Evolutionary conservation across 1,140 invertebrate genomes (phyloP).

Genomic region (Drosophila teissieri): DNA sequence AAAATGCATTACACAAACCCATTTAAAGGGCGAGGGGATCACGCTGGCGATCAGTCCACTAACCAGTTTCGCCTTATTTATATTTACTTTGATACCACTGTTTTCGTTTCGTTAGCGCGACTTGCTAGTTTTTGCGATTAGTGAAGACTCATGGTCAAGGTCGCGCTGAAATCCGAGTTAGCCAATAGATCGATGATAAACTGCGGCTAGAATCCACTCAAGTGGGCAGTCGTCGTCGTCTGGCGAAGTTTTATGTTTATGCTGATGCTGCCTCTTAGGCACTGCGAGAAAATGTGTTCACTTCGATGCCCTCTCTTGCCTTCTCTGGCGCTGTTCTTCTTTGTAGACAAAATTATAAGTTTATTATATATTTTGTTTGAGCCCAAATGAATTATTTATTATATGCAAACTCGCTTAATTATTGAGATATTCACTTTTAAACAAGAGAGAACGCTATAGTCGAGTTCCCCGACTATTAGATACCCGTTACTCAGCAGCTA

Average conservation of each 20-base stretch:
- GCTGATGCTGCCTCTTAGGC: constrained; percentile 2
- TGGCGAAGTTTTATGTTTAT: constrained; percentile 27
- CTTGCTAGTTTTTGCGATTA: constrained; percentile 42
- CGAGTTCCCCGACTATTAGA: no score
- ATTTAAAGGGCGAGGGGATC: constrained; percentile 18
- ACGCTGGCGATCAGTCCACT: constrained; percentile 1
- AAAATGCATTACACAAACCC: constrained; percentile 43
- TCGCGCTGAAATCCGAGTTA: constrained; percentile 25
- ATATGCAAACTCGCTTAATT: no score
- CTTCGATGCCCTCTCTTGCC: no score
- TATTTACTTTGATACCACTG: constrained; percentile 29
- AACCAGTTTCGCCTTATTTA: constrained; percentile 31
- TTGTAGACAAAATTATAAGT: no score
- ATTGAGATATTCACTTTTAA: no score
- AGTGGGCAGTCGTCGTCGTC: not conserved
- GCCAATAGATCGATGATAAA: constrained; percentile 61
- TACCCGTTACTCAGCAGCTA: no score
- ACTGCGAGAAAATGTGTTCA: constrained; percentile 6
- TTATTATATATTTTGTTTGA: no score
- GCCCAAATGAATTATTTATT: no score
- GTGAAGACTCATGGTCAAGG: constrained; percentile 77
- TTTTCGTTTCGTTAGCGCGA: constrained; percentile 27
- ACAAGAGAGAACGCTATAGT: no score
- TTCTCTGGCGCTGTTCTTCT: no score
- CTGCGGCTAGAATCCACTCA: constrained; percentile 34